phyloP scores from a whole-genome alignment of 2,797 vertebrate genomes.

The Denticeps clupeoides region DNA sequence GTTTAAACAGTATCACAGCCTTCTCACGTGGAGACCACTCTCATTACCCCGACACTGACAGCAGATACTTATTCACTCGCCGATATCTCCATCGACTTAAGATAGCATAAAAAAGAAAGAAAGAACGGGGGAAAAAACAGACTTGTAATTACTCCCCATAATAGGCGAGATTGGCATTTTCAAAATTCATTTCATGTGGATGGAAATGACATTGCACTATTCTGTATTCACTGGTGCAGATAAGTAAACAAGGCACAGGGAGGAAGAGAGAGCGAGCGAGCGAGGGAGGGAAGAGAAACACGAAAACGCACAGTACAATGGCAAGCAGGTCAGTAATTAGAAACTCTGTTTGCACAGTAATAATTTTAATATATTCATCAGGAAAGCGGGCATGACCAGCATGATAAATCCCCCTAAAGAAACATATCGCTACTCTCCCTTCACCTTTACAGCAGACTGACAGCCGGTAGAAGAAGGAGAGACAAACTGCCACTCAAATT shows the following conservation, averaged over 20 bases:
- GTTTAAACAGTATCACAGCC: too few relatives aligned
- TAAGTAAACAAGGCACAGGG: conserved; percentile 72
- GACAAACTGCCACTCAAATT: conserved; percentile 40
- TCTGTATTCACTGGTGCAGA: conserved; percentile 76
- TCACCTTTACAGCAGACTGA: conserved; percentile 62
- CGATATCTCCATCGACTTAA: conserved; percentile 45
- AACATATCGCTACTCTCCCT: conserved; percentile 62
- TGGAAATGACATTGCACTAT: conserved; percentile 74
- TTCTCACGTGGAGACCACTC: too few relatives aligned
- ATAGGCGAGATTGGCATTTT: conserved; percentile 74
- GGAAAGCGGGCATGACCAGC: conserved; percentile 66
- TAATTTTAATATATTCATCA: conserved; percentile 85
- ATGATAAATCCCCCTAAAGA: conserved; percentile 76
- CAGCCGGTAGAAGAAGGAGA: conserved; percentile 53
- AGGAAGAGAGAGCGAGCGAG: conserved; percentile 21
- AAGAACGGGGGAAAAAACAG: conserved; percentile 64
- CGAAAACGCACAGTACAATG: conserved; percentile 71
- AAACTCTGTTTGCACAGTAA: conserved; percentile 84
- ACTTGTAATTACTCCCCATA: conserved; percentile 71
- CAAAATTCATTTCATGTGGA: conserved; percentile 72
- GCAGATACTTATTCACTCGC: conserved; percentile 34
- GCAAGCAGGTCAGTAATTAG: conserved; percentile 82
- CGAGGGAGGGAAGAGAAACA: conserved; percentile 31
- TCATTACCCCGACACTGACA: too few relatives aligned
- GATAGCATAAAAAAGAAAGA: conserved; percentile 65